Conservation (phyloP, 2,888 invertebrate species). For the Aspidiotus destructor region DNA sequence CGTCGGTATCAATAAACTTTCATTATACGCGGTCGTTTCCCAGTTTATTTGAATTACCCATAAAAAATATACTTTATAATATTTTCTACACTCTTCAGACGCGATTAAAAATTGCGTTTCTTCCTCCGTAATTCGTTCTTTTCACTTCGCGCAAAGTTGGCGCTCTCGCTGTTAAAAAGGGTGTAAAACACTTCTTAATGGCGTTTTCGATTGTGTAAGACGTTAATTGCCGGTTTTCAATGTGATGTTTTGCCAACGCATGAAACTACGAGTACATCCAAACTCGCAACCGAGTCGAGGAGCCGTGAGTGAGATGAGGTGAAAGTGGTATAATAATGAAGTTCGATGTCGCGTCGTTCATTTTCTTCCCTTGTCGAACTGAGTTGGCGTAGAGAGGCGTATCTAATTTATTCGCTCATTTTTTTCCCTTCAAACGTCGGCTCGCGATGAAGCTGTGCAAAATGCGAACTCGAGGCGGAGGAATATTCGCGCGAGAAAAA, state of each 20-base stretch:
- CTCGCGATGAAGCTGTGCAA: background rate
- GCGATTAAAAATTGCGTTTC: too few relatives aligned
- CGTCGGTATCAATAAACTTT: too few relatives aligned
- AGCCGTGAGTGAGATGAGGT: background rate
- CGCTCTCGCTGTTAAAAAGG: background rate
- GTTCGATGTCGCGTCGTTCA: too few relatives aligned
- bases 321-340: too few relatives aligned
- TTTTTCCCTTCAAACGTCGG: background rate
- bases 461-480: background rate
- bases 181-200: slow-evolving; percentile 4
- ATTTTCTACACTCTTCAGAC: too few relatives aligned
- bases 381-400: background rate
- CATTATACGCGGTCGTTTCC: too few relatives aligned
- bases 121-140: too few relatives aligned
- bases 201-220: slow-evolving; percentile 2
- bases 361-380: background rate
- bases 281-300: background rate
- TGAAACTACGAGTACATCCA: background rate
- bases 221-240: slow-evolving; percentile 1
- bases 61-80: too few relatives aligned
- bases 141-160: too few relatives aligned
- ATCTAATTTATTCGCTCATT: background rate
- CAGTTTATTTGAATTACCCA: too few relatives aligned
- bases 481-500: background rate
- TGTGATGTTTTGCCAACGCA: background rate